These are phyloP conservation scores for Thysanoteuthis rhombus DNA, from an alignment of 2,888 invertebrate species.

Conservation along the genomic window DNA sequence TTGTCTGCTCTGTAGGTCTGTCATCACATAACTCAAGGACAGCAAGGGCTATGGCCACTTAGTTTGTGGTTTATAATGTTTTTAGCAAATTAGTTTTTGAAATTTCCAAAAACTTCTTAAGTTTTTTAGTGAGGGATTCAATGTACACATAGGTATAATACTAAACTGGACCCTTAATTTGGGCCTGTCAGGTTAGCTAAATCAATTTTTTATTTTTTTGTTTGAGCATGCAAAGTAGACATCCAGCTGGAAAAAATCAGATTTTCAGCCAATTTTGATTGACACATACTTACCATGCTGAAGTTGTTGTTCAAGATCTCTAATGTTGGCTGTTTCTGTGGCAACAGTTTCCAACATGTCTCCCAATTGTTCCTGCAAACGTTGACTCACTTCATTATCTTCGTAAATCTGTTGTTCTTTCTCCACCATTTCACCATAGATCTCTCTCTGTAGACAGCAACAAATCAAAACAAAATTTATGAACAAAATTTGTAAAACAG, in stretches of 20 bases:
- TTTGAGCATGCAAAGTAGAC: too few relatives aligned
- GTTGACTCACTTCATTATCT: constrained; percentile 53
- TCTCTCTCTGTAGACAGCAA: constrained; percentile 45
- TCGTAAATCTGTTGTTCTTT: constrained; percentile 61
- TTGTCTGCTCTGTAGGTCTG: too few relatives aligned
- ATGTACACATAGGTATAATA: too few relatives aligned
- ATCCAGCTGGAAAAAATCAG: background rate
- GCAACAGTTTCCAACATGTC: constrained; percentile 59
- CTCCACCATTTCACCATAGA: constrained; percentile 57
- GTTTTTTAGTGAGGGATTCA: too few relatives aligned
- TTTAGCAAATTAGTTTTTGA: too few relatives aligned
- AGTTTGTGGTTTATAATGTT: too few relatives aligned
- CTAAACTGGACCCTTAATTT: too few relatives aligned
- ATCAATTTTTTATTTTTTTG: too few relatives aligned
- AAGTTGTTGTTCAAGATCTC: constrained; percentile 59
- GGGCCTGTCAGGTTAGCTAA: too few relatives aligned
- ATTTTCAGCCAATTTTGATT: background rate
- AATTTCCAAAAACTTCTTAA: too few relatives aligned
- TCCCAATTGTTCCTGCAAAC: constrained; percentile 59
- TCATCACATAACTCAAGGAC: too few relatives aligned
- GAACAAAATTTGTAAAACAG: background rate
- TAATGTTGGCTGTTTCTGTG: constrained; percentile 60
- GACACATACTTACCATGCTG: constrained; percentile 52
- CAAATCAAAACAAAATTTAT: background rate
- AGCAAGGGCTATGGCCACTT: too few relatives aligned